Conservation (phyloP, 2,113 vertebrate genomes). For the Phalacrocorax aristotelis region DNA sequence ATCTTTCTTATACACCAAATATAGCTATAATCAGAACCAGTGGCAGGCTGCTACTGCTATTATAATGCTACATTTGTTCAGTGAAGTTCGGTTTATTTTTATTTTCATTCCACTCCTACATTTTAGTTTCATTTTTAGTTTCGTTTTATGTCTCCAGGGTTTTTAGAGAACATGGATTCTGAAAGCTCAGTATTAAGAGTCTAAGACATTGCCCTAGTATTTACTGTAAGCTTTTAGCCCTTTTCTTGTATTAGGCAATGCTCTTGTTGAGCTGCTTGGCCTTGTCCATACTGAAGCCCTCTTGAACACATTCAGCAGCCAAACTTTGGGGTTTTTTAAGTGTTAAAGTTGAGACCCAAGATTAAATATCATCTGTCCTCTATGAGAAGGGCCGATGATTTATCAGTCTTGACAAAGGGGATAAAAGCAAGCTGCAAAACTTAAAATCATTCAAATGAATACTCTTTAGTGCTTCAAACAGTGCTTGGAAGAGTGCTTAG, state of each 20-base stretch:
- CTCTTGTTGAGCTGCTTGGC: not conserved
- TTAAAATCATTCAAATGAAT: not conserved
- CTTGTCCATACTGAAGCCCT: not conserved
- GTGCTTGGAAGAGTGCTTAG: not conserved
- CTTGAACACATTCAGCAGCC: not conserved
- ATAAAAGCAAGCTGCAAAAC: not conserved
- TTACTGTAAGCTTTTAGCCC: not conserved
- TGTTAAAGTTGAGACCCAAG: not conserved
- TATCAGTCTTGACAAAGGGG: not conserved
- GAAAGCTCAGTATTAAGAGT: not conserved
- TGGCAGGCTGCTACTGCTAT: not conserved
- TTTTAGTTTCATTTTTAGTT: not conserved
- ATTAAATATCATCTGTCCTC: not conserved
- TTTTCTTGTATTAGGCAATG: not conserved
- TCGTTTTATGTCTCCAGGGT: not conserved
- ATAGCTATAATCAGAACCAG: not conserved
- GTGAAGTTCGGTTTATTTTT: not conserved
- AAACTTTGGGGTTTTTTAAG: not conserved
- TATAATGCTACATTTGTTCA: not conserved
- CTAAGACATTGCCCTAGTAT: not conserved
- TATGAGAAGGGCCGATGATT: not conserved
- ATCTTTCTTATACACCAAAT: not conserved
- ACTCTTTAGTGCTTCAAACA: not conserved
- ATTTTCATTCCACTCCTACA: not conserved
- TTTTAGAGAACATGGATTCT: not conserved